A percentile compares a stretch with the other conserved stretches of the same genome.
Conservation (phyloP, 2,888 invertebrate genomes). For the Gastracanthus pulcherrimus region DNA sequence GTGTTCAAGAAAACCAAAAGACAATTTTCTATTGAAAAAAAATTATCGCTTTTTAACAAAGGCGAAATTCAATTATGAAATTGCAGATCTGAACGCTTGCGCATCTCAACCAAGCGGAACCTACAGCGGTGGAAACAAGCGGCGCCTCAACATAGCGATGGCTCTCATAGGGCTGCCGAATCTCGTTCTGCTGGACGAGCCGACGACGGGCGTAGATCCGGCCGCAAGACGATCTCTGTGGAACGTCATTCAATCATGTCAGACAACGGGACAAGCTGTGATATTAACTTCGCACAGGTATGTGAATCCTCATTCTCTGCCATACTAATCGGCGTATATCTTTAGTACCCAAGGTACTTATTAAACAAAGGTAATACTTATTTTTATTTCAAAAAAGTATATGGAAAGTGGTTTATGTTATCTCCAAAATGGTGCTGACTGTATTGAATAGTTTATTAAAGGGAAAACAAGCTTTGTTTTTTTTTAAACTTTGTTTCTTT, state of each 20-base stretch:
- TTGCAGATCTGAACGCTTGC: conserved; percentile 70
- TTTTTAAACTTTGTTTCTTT: no score
- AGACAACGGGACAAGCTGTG: conserved; percentile 79
- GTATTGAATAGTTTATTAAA: no score
- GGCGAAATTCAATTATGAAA: background rate
- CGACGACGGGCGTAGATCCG: conserved; percentile 85
- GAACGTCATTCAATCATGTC: conserved; percentile 80
- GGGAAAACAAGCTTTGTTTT: no score
- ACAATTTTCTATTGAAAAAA: no score
- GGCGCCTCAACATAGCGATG: conserved; percentile 88
- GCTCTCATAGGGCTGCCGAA: conserved; percentile 84
- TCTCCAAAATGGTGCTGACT: no score
- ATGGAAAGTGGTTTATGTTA: no score
- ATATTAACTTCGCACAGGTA: conserved; percentile 86
- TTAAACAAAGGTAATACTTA: no score
- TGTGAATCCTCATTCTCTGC: no score
- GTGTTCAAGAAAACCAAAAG: conserved; percentile 49
- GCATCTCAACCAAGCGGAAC: conserved; percentile 69
- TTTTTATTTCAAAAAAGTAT: background rate
- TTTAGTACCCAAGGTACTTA: no score
- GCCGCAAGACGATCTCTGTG: conserved; percentile 83
- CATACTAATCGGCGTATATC: no score
- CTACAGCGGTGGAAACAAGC: conserved; percentile 88
- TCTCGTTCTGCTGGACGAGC: conserved; percentile 86
- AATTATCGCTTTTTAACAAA: background rate